Evolutionary conservation across 1,140 invertebrate genomes (phyloP).

Genomic region (Zaprionus africanus): DNA sequence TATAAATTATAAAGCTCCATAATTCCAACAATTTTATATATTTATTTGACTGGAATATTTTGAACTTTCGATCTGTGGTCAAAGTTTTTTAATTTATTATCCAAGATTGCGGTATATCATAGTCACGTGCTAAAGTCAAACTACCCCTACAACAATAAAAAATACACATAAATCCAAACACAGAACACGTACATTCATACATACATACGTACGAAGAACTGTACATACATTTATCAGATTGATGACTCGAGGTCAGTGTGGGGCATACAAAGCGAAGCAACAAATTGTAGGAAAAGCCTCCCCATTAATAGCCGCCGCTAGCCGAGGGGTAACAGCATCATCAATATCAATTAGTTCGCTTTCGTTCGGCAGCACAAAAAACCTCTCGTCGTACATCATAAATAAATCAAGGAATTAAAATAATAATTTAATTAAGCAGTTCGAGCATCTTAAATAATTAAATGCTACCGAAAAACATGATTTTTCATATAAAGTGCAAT

Average conservation of each 20-base stretch:
- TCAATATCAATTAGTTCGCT: slow-evolving; percentile 77
- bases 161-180: slow-evolving; percentile 2
- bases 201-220: neutral
- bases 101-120: neutral
- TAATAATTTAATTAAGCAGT: slow-evolving; percentile 29
- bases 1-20: too few species aligned
- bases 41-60: neutral
- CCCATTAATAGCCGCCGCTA: slow-evolving; percentile 1
- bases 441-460: slow-evolving; percentile 4
- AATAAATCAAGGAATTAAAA: slow-evolving; percentile 36
- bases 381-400: slow-evolving; percentile 49
- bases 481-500: neutral
- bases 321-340: slow-evolving; percentile 37
- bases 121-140: neutral
- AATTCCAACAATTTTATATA: too few species aligned
- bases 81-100: neutral
- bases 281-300: slow-evolving; percentile 11
- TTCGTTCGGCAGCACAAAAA: slow-evolving; percentile 46
- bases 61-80: neutral
- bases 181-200: neutral
- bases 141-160: neutral
- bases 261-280: neutral
- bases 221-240: slow-evolving; percentile 44
- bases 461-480: neutral
- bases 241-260: slow-evolving; percentile 45